phyloP scores from a whole-genome alignment of 1,140 invertebrate species.

The Drosophila miranda region DNA sequence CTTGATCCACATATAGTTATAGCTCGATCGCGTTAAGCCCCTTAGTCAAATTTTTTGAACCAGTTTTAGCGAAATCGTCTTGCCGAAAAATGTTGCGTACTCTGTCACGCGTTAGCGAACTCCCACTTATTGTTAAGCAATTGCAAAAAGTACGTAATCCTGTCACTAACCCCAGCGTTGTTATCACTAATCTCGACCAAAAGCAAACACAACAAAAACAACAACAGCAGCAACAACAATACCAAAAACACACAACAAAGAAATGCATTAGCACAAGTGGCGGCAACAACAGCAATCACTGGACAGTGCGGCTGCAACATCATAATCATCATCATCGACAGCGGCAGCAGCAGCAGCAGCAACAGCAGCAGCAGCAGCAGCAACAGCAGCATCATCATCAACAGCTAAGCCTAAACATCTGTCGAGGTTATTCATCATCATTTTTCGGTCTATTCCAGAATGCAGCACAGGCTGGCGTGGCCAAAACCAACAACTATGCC shows the following conservation, averaged over 20 bases:
- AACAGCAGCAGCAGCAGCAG: conserved; percentile 32
- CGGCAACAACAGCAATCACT: conserved; percentile 6
- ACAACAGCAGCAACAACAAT: conserved; percentile 23
- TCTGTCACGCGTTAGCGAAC: conserved; percentile 73
- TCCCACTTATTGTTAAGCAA: conserved; percentile 78
- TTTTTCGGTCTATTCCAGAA: conserved; percentile 82
- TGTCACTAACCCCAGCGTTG: conserved; percentile 49
- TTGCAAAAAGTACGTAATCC: conserved; percentile 81
- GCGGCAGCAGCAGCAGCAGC: conserved; percentile 24
- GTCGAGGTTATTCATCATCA: conserved; percentile 76
- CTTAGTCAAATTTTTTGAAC: too few species aligned
- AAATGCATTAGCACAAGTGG: conserved; percentile 13
- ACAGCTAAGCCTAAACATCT: conserved; percentile 34
- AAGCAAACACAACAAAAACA: conserved; percentile 28
- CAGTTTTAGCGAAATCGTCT: too few species aligned
- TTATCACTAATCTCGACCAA: conserved; percentile 37
- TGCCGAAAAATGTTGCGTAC: conserved; percentile 71
- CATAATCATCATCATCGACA: conserved; percentile 11
- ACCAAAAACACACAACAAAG: conserved; percentile 13
- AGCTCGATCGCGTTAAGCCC: too few species aligned
- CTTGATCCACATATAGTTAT: conserved; percentile 1
- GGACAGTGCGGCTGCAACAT: conserved; percentile 2
- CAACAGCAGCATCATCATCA: conserved; percentile 37
- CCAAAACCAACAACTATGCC: conserved; percentile 81
- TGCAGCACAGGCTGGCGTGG: conserved; percentile 69